Evolutionary conservation across 2,888 invertebrate genomes (phyloP).

Genomic region (Aporophyla nigra): DNA sequence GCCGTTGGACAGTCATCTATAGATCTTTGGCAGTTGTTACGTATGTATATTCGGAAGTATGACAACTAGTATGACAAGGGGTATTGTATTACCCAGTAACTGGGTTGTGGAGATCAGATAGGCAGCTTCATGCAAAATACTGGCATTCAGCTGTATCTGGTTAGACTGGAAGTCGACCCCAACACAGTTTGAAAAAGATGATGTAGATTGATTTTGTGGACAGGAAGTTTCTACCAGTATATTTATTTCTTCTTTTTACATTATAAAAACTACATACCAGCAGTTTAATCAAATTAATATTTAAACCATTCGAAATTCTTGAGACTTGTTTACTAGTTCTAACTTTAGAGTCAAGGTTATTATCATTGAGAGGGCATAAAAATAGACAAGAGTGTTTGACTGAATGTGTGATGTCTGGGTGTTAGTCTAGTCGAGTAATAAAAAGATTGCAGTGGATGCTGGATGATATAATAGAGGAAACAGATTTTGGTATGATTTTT

Average conservation of each 20-base stretch:
- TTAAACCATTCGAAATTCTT: background rate
- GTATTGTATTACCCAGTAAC: background rate
- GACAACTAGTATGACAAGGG: background rate
- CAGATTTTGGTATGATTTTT: background rate
- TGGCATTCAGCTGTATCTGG: background rate
- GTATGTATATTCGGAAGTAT: too few species aligned
- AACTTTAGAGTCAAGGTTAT: slow-evolving; percentile 34
- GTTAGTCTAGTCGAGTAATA: background rate
- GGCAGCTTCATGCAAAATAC: background rate
- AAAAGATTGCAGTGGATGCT: background rate
- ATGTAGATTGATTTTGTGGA: background rate
- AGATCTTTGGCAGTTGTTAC: background rate
- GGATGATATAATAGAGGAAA: background rate
- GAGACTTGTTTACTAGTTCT: slow-evolving; percentile 18
- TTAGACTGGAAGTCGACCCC: background rate
- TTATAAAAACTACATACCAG: background rate
- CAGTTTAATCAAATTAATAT: slow-evolving; percentile 2
- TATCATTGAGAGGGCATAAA: slow-evolving; percentile 35
- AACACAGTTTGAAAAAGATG: background rate
- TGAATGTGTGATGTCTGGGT: background rate
- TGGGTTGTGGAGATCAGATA: background rate
- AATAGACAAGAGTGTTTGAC: slow-evolving; percentile 25
- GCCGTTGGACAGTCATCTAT: background rate
- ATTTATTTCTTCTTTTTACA: background rate
- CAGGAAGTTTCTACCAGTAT: background rate